Percentiles rank a stretch among this genome's conserved stretches.
phyloP scores from a whole-genome alignment of 2,113 vertebrate genomes.

The Eonycteris spelaea region DNA sequence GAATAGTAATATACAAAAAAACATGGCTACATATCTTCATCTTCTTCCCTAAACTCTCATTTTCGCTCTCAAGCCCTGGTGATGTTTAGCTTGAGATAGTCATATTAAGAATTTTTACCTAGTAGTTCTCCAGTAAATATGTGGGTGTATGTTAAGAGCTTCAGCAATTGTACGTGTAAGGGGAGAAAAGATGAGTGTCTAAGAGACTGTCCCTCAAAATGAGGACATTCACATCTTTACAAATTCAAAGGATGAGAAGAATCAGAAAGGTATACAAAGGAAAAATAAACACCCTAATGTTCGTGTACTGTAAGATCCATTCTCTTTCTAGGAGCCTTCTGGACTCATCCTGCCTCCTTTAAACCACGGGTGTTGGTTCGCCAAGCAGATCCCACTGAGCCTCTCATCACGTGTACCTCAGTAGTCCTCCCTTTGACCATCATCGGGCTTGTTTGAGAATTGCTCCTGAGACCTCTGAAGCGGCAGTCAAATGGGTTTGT shows the following conservation, averaged over 20 bases:
- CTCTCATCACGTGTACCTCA: not conserved
- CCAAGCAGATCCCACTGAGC: not conserved
- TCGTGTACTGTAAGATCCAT: accelerated
- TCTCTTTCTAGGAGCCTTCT: not conserved
- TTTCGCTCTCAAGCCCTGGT: not conserved
- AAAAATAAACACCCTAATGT: not conserved
- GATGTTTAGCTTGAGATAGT: accelerated
- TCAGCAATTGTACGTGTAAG: accelerated
- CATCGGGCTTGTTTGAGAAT: not conserved
- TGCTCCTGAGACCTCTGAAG: not conserved
- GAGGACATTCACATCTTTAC: not conserved
- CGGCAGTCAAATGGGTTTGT: accelerated
- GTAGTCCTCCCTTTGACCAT: accelerated
- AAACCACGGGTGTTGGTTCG: accelerated
- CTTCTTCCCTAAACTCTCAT: not conserved
- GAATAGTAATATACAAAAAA: not conserved
- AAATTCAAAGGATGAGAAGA: not conserved
- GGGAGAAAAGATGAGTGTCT: not conserved
- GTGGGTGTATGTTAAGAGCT: not conserved
- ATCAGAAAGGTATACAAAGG: not conserved
- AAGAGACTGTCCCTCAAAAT: not conserved
- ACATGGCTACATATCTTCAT: not conserved
- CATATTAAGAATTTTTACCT: accelerated
- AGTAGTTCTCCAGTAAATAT: accelerated
- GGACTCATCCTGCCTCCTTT: not conserved